Conservation (phyloP, 2,113 vertebrate species). For the Rhinoderma darwinii region DNA sequence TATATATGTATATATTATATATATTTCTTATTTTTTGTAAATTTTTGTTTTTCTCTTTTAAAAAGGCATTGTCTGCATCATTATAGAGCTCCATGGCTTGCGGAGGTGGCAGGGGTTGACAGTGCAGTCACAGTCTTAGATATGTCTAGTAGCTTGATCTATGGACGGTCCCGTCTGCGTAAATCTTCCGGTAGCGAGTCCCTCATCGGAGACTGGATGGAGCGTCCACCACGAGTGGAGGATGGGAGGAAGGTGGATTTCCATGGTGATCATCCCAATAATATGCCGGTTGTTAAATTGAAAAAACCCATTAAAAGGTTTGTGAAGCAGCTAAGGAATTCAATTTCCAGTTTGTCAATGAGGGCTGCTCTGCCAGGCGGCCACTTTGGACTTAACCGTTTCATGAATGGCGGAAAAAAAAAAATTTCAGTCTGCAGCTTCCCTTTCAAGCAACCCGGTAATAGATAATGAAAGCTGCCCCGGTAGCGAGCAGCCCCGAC, state of each 20-base stretch:
- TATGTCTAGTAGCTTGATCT: constrained; percentile 32
- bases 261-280: neutral
- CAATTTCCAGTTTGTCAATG: constrained; percentile 7
- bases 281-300: neutral
- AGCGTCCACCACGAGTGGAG: neutral
- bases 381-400: constrained; percentile 3
- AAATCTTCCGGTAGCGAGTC: neutral
- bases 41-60: constrained; percentile 39
- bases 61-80: constrained; percentile 55
- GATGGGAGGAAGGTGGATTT: neutral
- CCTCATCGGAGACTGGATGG: neutral
- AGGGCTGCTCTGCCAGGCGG: neutral
- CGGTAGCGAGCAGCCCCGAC: neutral
- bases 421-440: constrained; percentile 31
- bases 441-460: constrained; percentile 6
- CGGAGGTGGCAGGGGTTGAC: neutral
- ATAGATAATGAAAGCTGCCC: constrained; percentile 23
- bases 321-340: neutral
- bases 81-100: constrained; percentile 51
- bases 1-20: constrained; percentile 59
- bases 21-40: constrained; percentile 51
- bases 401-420: neutral
- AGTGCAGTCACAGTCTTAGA: constrained; percentile 23
- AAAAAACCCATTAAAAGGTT: neutral
- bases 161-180: constrained; percentile 7